Conservation (phyloP, 30 jellyfish, hydroid and myxozoan genomes). For the Haliclystus octoradiatus region DNA sequence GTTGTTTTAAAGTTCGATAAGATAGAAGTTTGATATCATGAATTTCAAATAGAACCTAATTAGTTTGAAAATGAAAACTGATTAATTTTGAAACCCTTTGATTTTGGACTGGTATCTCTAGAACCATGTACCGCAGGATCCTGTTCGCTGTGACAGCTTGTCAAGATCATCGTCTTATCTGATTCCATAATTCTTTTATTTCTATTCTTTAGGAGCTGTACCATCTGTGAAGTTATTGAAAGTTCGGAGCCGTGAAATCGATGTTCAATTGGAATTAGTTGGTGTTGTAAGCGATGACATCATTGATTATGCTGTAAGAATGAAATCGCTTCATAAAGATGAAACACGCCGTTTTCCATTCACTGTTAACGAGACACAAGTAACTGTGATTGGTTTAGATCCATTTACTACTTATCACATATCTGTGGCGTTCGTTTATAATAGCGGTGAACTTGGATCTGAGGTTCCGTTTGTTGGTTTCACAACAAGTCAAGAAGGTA, state of each 20-base stretch:
- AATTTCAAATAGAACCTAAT: too few relatives aligned
- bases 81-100: too few relatives aligned
- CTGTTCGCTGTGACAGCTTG: too few relatives aligned
- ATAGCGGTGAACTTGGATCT: background rate
- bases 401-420: constrained; percentile 28
- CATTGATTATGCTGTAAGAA: constrained; percentile 19
- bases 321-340: constrained; percentile 31
- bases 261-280: constrained; percentile 24
- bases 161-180: background rate
- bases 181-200: background rate
- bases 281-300: constrained; percentile 31
- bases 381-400: constrained; percentile 3
- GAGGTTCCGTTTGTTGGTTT: background rate
- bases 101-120: too few relatives aligned
- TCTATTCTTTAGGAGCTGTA: constrained; percentile 27
- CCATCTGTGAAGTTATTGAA: constrained; percentile 27
- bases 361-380: constrained; percentile 5
- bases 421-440: constrained; percentile 13
- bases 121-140: too few relatives aligned
- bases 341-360: constrained; percentile 6
- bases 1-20: too few relatives aligned
- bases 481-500: background rate
- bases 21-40: too few relatives aligned
- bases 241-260: constrained; percentile 19
- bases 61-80: too few relatives aligned